These are phyloP conservation scores for Drosophila paulistorum DNA, from an alignment of 1,140 invertebrate species.

Conservation along the genomic window DNA sequence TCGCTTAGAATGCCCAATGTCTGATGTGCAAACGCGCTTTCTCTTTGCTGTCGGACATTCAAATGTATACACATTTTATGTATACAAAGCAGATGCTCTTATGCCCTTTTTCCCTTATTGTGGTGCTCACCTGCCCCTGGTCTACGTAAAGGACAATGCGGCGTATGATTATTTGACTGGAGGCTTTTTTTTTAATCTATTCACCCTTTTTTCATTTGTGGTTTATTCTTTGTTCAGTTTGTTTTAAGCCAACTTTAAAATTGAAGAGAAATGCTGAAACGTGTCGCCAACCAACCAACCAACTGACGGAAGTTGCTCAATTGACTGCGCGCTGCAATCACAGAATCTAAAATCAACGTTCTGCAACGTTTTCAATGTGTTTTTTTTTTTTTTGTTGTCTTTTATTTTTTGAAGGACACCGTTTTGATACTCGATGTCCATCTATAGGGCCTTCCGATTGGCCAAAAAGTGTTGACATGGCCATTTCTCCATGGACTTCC, in stretches of 20 bases:
- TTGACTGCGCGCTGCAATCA: slow-evolving; percentile 54
- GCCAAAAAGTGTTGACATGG: slow-evolving; percentile 73
- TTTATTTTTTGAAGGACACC: slow-evolving; percentile 30
- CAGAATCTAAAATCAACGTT: slow-evolving; percentile 36
- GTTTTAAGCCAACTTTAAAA: slow-evolving; percentile 48
- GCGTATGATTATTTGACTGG: slow-evolving; percentile 60
- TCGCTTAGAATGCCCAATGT: not conserved
- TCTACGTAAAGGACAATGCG: slow-evolving; percentile 51
- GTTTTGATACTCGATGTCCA: slow-evolving; percentile 9
- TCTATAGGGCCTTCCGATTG: slow-evolving; percentile 51
- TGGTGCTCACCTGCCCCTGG: not conserved
- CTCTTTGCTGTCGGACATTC: slow-evolving; percentile 37
- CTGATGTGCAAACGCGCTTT: not conserved
- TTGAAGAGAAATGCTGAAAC: slow-evolving; percentile 13
- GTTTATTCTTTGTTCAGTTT: slow-evolving; percentile 21
- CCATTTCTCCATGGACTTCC: slow-evolving; percentile 50
- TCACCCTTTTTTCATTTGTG: slow-evolving; percentile 20
- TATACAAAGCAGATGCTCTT: slow-evolving; percentile 24
- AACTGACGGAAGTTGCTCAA: slow-evolving; percentile 60
- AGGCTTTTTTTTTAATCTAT: slow-evolving; percentile 26
- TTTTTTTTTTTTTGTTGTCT: slow-evolving; percentile 4
- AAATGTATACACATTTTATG: slow-evolving; percentile 39
- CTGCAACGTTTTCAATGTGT: not conserved
- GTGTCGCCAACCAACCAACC: slow-evolving; percentile 23
- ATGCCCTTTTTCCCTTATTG: not conserved